These are phyloP conservation scores for Paratrypauchen microcephalus DNA, from an alignment of 2,797 vertebrate genomes.

Conservation along the genomic window DNA sequence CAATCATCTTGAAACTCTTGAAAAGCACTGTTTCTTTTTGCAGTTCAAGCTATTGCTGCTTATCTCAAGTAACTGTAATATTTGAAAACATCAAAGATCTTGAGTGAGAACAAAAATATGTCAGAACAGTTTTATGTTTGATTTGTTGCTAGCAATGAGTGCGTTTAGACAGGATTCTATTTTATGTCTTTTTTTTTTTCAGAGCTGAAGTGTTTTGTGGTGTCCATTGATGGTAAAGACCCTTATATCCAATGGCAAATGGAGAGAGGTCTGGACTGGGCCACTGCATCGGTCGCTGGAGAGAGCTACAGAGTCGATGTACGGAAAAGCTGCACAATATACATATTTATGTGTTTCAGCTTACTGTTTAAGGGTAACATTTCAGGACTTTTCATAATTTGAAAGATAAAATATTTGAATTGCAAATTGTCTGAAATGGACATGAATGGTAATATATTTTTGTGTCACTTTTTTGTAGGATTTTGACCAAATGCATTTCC, in stretches of 20 bases:
- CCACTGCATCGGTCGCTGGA: slow-evolving; percentile 71
- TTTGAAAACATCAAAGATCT: neutral
- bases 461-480: too few relatives aligned
- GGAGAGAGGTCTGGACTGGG: slow-evolving; percentile 68
- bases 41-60: neutral
- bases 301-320: slow-evolving; percentile 76
- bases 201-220: slow-evolving; percentile 60
- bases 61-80: neutral
- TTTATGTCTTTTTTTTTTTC: neutral
- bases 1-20: neutral
- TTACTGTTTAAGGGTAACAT: too few relatives aligned
- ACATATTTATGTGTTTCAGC: too few relatives aligned
- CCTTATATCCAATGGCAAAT: slow-evolving; percentile 69
- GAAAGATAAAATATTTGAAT: too few relatives aligned
- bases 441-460: neutral
- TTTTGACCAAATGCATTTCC: too few relatives aligned
- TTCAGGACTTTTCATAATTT: too few relatives aligned
- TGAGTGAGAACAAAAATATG: neutral
- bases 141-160: neutral
- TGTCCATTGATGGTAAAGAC: slow-evolving; percentile 61
- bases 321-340: slow-evolving; percentile 19
- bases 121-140: neutral
- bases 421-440: neutral
- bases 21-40: neutral
- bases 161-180: neutral